phyloP scores from a whole-genome alignment of 2,113 vertebrate species.

The Urocitellus parryii region DNA sequence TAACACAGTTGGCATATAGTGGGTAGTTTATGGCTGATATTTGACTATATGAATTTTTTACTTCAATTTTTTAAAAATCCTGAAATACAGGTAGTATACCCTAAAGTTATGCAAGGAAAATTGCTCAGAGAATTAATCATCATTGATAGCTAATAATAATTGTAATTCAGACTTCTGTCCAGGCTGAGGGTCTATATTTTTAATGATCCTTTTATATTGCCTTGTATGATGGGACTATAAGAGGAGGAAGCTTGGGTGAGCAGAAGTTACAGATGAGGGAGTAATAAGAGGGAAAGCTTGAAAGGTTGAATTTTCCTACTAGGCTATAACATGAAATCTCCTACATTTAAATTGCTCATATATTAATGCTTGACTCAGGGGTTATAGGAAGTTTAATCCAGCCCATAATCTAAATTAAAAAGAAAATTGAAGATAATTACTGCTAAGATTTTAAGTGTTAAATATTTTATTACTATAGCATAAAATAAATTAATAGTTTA shows the following conservation, averaged over 20 bases:
- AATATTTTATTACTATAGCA: constrained; percentile 36
- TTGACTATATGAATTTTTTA: background rate
- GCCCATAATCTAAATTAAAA: background rate
- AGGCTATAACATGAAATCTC: constrained; percentile 2
- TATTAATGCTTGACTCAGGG: background rate
- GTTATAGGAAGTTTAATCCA: constrained; percentile 3
- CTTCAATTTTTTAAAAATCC: constrained; percentile 9
- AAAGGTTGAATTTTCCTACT: background rate
- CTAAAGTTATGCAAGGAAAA: background rate
- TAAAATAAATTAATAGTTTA: constrained; percentile 30
- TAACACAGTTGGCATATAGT: background rate
- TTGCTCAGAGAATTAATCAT: background rate
- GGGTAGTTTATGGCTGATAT: background rate
- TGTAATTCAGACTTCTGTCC: background rate
- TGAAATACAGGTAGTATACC: background rate
- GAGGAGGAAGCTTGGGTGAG: background rate
- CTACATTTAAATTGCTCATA: constrained; percentile 22
- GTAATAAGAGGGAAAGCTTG: background rate
- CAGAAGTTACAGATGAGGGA: background rate
- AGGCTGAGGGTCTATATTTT: background rate
- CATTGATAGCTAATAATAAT: background rate
- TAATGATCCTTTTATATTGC: background rate
- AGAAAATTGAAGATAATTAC: constrained; percentile 45
- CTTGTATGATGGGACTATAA: background rate
- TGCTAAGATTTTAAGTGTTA: constrained; percentile 21